Evolutionary conservation across 2,113 vertebrate species (phyloP), one percentile per base, ranked within the genome.

Genomic region (Atherinomorus stipes): DNA sequence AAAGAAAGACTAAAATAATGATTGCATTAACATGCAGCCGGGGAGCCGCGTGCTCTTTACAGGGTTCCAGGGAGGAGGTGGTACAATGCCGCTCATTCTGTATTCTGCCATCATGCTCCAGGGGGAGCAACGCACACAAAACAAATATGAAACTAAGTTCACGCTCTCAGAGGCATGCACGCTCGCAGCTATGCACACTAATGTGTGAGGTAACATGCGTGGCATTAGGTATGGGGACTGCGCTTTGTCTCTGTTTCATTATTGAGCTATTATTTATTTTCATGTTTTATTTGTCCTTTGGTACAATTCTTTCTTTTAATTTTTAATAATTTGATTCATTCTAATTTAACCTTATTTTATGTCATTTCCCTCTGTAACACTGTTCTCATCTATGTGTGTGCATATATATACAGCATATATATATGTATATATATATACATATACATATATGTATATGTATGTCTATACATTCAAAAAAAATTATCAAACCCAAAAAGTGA

Each of bases 11-110:
- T 82, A 85, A 85, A 85, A 78, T 85, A 91, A 90, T 74, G 81
- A 90, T 74, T 78, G 66, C 85, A 91, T 90, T 88, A 89, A 84
- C 88, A 92, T 89, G 89, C 87, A 84, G 86, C 83, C n/a, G 52
- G 76, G 81, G 80, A 84, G 70, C 76, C 0, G 42, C 15, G 47
- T 85, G 86, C 71, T 88, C 85, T 89, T 89, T 86, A 83, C 77
- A 86, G 74, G 54, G 38, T 73, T 87, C 78, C 86, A 74, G 71
- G 31, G 75, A 84, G 79, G 77, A 77, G 64, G 53, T 31, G 56
- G 80, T 47, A 85, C 81, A 70, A 85, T 73, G 62, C 10, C 11
- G 57, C 83, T 87, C 65, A 50, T 70, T 88, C 62, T 78, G 49
- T 51, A 84, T 76, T 74, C 78, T 25, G 58, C 57, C 63, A 62